Base-by-base conservation (phyloP, 2,113 vertebrate genomes). In the human region DNA sequence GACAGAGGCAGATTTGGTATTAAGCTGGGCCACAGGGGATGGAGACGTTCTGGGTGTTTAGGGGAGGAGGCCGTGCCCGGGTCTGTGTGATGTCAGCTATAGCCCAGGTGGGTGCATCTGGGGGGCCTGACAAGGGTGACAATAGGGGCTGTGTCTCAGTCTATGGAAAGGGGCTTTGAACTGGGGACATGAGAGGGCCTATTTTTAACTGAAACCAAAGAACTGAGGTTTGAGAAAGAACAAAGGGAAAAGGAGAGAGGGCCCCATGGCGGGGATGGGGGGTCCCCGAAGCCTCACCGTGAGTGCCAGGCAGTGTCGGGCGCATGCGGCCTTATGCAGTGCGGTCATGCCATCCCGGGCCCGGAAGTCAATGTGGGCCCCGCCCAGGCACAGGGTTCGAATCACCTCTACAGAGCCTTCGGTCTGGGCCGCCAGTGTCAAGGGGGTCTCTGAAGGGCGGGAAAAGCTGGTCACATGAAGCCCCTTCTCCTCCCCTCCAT, bases 321-420 rank as follows among this genome's bases (percentile, higher is more conserved):
- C 98, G 93, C 99, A 99, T 2, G 99, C 99, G 10, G 99, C 99
- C 97, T 99, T 99, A 98, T 99, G 99, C 5, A 99, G 98, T 0
- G 99, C 99, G 0, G 99, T 99, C 98, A 99, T 99, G 95, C 99
- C 99, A 66, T 99, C 99, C 96, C 99, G 99, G 79, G 99, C 99
- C 78, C 99, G 99, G 98, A 99, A 99, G 98, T 99, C 99, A 12
- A 99, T 99, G 92, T 99, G 99, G 57, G 99, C 99, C 18, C 99
- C 99, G 5, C 99, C 99, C 57, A 99, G 98, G 97, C 99, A 99
- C 93, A 99, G 98, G 43, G 99, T 98, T 78, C 99, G 99, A 98
- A 99, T 99, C 97, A 99, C 97, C 93, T 99, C 99, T 16, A 99
- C 99, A 3, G 99, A 99, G 27, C 99, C 99, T 97, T 99, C 99